phyloP scores from a whole-genome alignment of 1,140 invertebrate genomes.

The Atta cephalotes region DNA sequence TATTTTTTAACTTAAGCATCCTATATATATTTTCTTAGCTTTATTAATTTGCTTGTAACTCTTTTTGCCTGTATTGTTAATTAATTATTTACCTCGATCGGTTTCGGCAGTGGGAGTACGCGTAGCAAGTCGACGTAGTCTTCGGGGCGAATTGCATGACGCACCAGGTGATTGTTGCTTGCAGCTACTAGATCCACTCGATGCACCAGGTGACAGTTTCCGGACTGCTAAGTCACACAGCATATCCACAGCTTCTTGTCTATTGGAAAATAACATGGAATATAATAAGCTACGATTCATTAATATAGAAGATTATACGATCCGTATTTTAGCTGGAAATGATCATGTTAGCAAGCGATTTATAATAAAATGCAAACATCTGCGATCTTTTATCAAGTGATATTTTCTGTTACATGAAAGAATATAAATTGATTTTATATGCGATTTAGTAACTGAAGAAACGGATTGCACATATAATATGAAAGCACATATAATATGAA shows the following conservation, averaged over 20 bases:
- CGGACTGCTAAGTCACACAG: constrained; percentile 92
- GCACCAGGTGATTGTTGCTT: constrained; percentile 86
- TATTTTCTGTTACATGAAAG: constrained; percentile 3
- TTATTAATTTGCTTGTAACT: neutral
- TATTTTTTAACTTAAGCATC: neutral
- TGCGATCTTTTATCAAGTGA: neutral
- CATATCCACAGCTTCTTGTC: constrained; percentile 94
- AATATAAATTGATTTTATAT: constrained; percentile 40
- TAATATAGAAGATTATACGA: neutral
- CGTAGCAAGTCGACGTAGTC: constrained; percentile 84
- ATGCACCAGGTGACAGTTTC: constrained; percentile 89
- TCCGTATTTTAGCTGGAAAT: neutral
- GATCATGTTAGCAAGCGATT: neutral
- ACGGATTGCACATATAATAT: neutral
- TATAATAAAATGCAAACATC: constrained; percentile 7
- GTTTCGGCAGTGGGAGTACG: constrained; percentile 81
- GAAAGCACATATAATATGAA: neutral
- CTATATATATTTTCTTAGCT: neutral
- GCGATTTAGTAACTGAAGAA: constrained; percentile 10
- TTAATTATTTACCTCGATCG: constrained; percentile 76
- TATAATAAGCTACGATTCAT: neutral
- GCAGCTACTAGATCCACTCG: constrained; percentile 87
- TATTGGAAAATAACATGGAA: constrained; percentile 80
- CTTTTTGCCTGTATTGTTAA: neutral
- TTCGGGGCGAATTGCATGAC: constrained; percentile 87